Conservation (phyloP, 2,888 invertebrate species). For the Athrips mouffetella region DNA sequence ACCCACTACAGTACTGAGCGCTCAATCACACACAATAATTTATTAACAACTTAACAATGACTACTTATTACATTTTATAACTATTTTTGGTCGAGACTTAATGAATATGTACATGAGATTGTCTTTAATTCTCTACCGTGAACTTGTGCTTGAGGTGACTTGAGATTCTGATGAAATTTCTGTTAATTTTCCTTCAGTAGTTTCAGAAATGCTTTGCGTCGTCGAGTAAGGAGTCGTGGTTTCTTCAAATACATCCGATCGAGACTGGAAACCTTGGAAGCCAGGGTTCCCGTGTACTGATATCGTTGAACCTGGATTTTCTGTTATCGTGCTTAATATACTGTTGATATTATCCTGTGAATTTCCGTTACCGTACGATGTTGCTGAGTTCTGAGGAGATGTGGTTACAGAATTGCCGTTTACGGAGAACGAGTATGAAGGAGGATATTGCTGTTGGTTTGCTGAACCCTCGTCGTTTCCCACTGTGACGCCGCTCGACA, state of each 20-base stretch:
- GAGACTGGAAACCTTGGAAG: slow-evolving; percentile 52
- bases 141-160: neutral
- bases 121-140: slow-evolving; percentile 17
- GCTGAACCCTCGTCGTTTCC: neutral
- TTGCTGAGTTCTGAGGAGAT: slow-evolving; percentile 41
- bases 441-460: slow-evolving; percentile 1
- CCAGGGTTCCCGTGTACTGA: slow-evolving; percentile 53
- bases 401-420: slow-evolving; percentile 22
- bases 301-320: slow-evolving; percentile 40
- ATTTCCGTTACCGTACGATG: slow-evolving; percentile 41
- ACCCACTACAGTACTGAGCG: slow-evolving; percentile 24
- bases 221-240: slow-evolving; percentile 16
- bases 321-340: slow-evolving; percentile 15
- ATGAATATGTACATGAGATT: slow-evolving; percentile 28
- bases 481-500: slow-evolving; percentile 1
- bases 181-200: neutral
- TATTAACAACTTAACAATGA: slow-evolving; percentile 24
- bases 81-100: slow-evolving; percentile 16
- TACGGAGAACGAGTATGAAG: slow-evolving; percentile 17
- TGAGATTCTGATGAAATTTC: neutral
- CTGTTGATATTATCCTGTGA: neutral
- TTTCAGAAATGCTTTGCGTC: slow-evolving; percentile 1
- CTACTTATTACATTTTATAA: slow-evolving; percentile 9
- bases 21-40: slow-evolving; percentile 46
- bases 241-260: slow-evolving; percentile 42